Conservation (phyloP, 2,113 vertebrate species). For the Halichoerus grypus region DNA sequence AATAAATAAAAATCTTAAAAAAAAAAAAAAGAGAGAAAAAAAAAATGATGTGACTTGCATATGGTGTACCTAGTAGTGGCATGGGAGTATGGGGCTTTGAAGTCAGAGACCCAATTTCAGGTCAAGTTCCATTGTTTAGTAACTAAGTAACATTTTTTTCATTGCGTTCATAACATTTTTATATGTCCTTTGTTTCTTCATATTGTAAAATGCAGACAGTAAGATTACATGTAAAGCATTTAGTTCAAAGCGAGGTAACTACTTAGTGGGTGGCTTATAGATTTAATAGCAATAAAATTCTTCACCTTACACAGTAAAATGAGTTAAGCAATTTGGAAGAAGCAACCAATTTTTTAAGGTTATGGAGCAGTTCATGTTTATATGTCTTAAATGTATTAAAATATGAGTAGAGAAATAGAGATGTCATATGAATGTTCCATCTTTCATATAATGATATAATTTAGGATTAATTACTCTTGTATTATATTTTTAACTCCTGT, state of each 20-base stretch:
- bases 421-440: not conserved
- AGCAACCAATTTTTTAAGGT: not conserved
- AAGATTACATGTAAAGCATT: not conserved
- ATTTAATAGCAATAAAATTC: not conserved
- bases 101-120: not conserved
- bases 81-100: not conserved
- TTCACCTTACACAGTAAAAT: slow-evolving; percentile 5
- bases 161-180: not conserved
- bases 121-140: not conserved
- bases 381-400: not conserved
- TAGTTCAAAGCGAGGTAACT: not conserved
- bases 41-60: not conserved
- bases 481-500: not conserved
- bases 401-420: not conserved
- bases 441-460: not conserved
- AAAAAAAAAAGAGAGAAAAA: not conserved
- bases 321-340: not conserved
- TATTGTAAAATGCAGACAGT: not conserved
- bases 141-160: not conserved
- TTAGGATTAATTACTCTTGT: slow-evolving; percentile 23
- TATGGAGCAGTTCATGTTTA: not conserved
- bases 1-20: not conserved
- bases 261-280: not conserved
- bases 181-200: not conserved
- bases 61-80: not conserved